These are phyloP conservation scores for Drosophila dives DNA, from an alignment of 2,888 invertebrate species.

Conservation along the genomic window DNA sequence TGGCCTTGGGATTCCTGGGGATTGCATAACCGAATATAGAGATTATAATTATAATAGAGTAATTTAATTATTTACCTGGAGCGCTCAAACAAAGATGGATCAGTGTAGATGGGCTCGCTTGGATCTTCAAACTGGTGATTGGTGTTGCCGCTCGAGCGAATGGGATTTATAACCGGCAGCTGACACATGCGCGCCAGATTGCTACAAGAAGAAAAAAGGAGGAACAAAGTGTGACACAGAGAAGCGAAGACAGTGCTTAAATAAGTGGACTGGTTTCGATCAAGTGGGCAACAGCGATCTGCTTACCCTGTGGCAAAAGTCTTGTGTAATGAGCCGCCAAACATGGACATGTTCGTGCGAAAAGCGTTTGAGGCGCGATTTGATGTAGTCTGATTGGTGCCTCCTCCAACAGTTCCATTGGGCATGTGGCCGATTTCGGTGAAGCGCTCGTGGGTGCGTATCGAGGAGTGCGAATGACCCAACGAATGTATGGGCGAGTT, in stretches of 20 bases:
- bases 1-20: constrained; percentile 34
- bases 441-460: constrained; percentile 85
- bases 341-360: constrained; percentile 86
- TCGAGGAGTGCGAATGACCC: constrained; percentile 84
- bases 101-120: constrained; percentile 96
- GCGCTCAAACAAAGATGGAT: constrained; percentile 95
- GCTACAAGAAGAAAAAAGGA: constrained; percentile 56
- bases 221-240: background rate
- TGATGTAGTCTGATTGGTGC: constrained; percentile 71
- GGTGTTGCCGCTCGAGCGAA: constrained; percentile 85
- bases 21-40: background rate
- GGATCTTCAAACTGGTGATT: constrained; percentile 91
- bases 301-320: constrained; percentile 88
- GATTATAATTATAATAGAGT: constrained; percentile 1
- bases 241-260: constrained; percentile 10
- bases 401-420: constrained; percentile 64
- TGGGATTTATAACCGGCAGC: constrained; percentile 85
- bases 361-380: constrained; percentile 80
- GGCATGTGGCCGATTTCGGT: constrained; percentile 83
- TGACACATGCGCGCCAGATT: constrained; percentile 85
- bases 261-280: constrained; percentile 53
- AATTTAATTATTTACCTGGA: constrained; percentile 86
- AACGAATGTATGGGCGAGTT: constrained; percentile 85
- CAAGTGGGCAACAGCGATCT: constrained; percentile 21
- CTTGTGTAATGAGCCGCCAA: constrained; percentile 89